phyloP scores from a whole-genome alignment of 2,113 vertebrate genomes.

The Rallus limicola region DNA sequence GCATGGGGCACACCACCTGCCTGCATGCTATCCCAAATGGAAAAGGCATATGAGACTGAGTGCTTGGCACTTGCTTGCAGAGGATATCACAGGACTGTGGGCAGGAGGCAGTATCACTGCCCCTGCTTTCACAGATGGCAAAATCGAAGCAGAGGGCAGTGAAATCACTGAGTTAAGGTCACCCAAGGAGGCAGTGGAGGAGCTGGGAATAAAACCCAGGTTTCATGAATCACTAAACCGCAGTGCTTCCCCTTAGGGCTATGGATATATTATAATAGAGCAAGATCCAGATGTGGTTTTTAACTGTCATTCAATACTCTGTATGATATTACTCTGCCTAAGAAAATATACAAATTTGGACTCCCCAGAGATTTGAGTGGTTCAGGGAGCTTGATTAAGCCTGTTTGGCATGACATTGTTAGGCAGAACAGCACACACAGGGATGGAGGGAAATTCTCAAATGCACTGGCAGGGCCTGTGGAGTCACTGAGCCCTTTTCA shows the following conservation, averaged over 20 bases:
- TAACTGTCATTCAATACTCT: constrained; percentile 45
- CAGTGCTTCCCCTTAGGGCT: constrained; percentile 54
- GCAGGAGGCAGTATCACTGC: background rate
- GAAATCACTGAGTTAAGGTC: constrained; percentile 33
- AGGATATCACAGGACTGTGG: background rate
- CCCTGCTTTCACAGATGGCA: background rate
- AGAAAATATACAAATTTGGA: constrained; percentile 62
- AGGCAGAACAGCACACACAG: background rate
- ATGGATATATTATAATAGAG: constrained; percentile 54
- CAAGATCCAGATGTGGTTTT: constrained; percentile 68
- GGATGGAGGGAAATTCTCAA: background rate
- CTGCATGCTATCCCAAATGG: background rate
- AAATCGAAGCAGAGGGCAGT: background rate
- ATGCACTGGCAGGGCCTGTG: background rate
- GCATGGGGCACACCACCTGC: background rate
- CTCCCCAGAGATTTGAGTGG: constrained; percentile 4
- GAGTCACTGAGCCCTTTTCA: background rate
- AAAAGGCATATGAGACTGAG: background rate
- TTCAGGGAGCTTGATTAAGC: constrained; percentile 46
- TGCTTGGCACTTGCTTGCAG: background rate
- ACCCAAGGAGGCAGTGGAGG: constrained; percentile 39
- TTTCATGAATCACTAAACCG: constrained; percentile 65
- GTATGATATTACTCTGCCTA: constrained; percentile 55
- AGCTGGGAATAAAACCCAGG: constrained; percentile 59
- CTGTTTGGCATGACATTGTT: background rate